Conservation (phyloP, 2,888 invertebrate species). For the Eristalis tenax region DNA sequence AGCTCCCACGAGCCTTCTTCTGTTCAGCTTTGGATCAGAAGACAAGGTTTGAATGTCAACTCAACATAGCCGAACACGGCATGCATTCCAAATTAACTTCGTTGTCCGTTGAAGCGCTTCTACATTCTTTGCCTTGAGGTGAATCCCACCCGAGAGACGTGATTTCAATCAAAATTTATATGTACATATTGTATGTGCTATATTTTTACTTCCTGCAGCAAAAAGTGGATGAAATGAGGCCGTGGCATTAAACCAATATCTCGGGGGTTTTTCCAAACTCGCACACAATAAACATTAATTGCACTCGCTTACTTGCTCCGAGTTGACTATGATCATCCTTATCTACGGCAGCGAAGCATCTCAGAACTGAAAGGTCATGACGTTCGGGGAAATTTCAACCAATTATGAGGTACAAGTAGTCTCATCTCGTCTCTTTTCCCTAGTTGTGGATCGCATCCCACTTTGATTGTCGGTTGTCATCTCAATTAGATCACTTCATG, state of each 20-base stretch:
- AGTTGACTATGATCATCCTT: not conserved
- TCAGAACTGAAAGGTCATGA: not conserved
- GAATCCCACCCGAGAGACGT: slow-evolving; percentile 5
- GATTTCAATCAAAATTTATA: not conserved
- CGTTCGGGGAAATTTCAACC: not conserved
- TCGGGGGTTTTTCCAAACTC: not conserved
- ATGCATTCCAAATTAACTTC: not conserved
- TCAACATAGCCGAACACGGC: not conserved
- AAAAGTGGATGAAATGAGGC: not conserved
- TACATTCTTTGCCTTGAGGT: slow-evolving; percentile 1
- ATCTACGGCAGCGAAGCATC: not conserved
- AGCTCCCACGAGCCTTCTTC: no score
- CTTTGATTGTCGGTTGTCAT: not conserved
- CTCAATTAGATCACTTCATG: not conserved
- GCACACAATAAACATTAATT: not conserved
- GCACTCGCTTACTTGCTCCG: not conserved
- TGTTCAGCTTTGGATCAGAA: no score
- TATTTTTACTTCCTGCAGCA: not conserved
- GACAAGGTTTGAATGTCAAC: no score
- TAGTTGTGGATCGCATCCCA: not conserved
- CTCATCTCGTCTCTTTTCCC: not conserved
- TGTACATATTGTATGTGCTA: not conserved
- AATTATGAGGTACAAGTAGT: not conserved
- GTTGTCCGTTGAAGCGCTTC: not conserved
- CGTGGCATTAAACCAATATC: not conserved